phyloP scores from a whole-genome alignment of 2,888 invertebrate species.

The Rhingia campestris region DNA sequence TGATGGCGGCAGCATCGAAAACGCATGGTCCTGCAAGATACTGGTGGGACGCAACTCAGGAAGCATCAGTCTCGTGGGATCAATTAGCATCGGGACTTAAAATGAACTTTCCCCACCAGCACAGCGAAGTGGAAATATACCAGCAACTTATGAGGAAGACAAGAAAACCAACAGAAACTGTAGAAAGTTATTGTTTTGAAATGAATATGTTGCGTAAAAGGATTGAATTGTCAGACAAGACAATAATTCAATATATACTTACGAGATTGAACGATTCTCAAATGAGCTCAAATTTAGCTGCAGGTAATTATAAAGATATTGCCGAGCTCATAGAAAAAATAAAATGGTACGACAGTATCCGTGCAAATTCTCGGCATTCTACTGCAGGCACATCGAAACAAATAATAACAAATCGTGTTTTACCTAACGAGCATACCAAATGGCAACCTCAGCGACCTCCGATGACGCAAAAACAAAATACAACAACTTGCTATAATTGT shows the following conservation, averaged over 20 bases:
- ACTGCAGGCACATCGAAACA: constrained; percentile 13
- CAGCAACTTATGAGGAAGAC: not conserved
- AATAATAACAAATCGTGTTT: not conserved
- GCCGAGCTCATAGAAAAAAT: constrained; percentile 16
- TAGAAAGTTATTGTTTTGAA: constrained; percentile 30
- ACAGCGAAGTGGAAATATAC: too few species aligned
- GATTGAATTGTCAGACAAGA: constrained; percentile 16
- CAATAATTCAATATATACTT: constrained; percentile 30
- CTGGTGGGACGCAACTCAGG: constrained; percentile 13
- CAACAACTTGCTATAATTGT: constrained; percentile 24
- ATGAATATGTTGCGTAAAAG: constrained; percentile 37
- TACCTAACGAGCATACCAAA: not conserved
- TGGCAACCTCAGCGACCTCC: not conserved
- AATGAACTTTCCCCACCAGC: too few species aligned
- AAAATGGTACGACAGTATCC: constrained; percentile 19
- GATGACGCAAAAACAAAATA: not conserved
- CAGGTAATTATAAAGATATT: constrained; percentile 7
- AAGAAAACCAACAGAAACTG: constrained; percentile 1
- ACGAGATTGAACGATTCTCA: constrained; percentile 20
- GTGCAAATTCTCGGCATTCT: not conserved
- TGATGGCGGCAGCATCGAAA: constrained; percentile 14
- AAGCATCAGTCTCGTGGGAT: not conserved
- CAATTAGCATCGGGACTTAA: not conserved
- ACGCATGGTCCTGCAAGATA: constrained; percentile 18
- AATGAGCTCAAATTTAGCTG: constrained; percentile 18